Base-by-base conservation (phyloP, 2,113 vertebrate genomes). In the Gallinago paraguaiae region DNA sequence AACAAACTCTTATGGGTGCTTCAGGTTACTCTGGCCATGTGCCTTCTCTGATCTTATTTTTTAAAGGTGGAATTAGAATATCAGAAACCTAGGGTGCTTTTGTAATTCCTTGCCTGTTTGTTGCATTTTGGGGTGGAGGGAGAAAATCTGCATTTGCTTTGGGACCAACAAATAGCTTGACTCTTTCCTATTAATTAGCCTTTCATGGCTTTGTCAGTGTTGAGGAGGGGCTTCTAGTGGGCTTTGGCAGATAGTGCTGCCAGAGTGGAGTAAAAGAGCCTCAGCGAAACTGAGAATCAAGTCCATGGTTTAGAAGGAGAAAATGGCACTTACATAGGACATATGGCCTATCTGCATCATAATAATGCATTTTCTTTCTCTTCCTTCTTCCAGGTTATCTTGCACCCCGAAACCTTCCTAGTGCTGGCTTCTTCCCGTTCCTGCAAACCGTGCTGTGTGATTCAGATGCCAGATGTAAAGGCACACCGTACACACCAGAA, bases 401-500 rank as follows among this genome's bases (percentile, higher is more conserved):
- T 35, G 98, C 97, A 68, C 99, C 99, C 17, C 97, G 98, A 89
- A 99, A 99, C 94, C 99, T 99, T 50, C 99, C 99, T 27, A 99
- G 99, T 46, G 94, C 99, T 0, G 99, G 99, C 23, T 99, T 99
- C 95, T 99, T 99, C 96, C 99, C 99, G 0, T 99, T 99, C 96
- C 98, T 99, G 68, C 99, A 99, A 95, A 99, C 99, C 0, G 97
- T 99, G 46, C 98, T 99, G 93, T 99, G 99, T 82, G 98, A 98
- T 94, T 98, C 98, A 5, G 99, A 99, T 96, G 98, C 98, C 88
- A 94, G 59, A 41, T 99, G 99, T 88, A 98, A 98, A 91, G 98
- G 97, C 95, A 98, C 86, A 1, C 98, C 99, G 0, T 98, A 97
- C 19, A 80, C 97, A 10, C 92, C 93, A 14, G 95, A 96, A 50